Base-by-base conservation (phyloP, 2,113 vertebrate genomes). In the Ginglymostoma cirratum region DNA sequence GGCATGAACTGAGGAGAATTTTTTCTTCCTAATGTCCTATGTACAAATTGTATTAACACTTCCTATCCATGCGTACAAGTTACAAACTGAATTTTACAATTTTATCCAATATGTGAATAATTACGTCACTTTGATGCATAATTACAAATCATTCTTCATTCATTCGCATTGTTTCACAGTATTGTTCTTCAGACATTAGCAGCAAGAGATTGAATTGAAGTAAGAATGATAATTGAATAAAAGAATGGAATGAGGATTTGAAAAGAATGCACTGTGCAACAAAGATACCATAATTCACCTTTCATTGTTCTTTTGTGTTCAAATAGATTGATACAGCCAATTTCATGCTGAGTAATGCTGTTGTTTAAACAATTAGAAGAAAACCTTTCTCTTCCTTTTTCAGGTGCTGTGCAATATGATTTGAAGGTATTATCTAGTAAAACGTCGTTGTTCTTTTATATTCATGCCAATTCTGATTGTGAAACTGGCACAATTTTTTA, bases 341-440 rank as follows among this genome's bases (percentile, higher is more conserved):
- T 86, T 85, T 42, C 42, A 42, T 85, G 14, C 17, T 45, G 42
- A 23, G 80, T 86, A 6, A 38, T 86, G 83, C 83, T 86, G 83
- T 90, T 34, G 27, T 52, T 90, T 90, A 34, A 90, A 90, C 10
- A 90, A 90, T 90, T 90, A 90, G 55, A 55, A 90, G 52, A 48
- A 52, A 30, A 48, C 15, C 27, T 55, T 55, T 30, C 5, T 90
- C 55, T 61, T 52, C 19, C 42, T 90, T 90, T 90, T 52, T 61
- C 55, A 52, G 52, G 52, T 34, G 52, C 21, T 90, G 10, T 24
- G 2, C 48, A 55, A 90, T 55, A 90, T 55, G 52, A 24, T 55
- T 61, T 90, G 24, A 90, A 55, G 52, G 87, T 48, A 90, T 90
- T 90, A 52, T 14, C 87, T 30, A 61, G 87, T 14, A 48, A 90